Percentiles rank a stretch among this genome's conserved stretches.
Evolutionary conservation across 2,113 vertebrate species (phyloP).

Genomic region (Nipponia nippon): DNA sequence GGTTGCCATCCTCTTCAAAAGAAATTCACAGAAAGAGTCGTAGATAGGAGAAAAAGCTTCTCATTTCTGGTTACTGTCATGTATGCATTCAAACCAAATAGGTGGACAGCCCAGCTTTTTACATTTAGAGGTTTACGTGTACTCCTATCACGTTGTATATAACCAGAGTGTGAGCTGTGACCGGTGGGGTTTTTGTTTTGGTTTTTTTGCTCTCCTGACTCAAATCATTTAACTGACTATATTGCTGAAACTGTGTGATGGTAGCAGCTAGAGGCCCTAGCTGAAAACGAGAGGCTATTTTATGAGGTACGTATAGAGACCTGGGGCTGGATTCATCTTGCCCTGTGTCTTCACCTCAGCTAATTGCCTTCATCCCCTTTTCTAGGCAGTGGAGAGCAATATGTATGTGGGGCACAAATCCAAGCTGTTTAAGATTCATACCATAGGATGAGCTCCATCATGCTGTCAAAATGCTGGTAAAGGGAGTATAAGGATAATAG

Average conservation of each 20-base stretch:
- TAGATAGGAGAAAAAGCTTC: background rate
- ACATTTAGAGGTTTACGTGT: background rate
- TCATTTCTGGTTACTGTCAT: background rate
- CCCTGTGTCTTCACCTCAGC: background rate
- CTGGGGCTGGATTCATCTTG: background rate
- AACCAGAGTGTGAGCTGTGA: background rate
- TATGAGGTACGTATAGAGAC: background rate
- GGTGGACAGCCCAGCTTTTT: background rate
- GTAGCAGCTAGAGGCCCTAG: background rate
- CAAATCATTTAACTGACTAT: background rate
- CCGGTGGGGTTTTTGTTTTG: background rate
- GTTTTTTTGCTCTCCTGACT: background rate
- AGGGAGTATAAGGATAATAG: background rate
- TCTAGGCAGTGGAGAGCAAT: background rate
- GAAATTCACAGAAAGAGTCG: background rate
- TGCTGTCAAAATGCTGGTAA: background rate
- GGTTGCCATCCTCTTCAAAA: background rate
- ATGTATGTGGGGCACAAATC: background rate
- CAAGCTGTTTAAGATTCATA: background rate
- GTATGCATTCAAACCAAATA: background rate
- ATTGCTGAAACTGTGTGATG: background rate
- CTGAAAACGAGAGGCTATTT: background rate
- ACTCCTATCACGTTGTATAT: accelerated
- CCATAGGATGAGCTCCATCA: background rate
- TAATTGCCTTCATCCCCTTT: background rate